A percentile compares a stretch with the other conserved stretches of the same genome.
Conservation (phyloP, 2,888 invertebrate genomes). For the Lymantria dispar region DNA sequence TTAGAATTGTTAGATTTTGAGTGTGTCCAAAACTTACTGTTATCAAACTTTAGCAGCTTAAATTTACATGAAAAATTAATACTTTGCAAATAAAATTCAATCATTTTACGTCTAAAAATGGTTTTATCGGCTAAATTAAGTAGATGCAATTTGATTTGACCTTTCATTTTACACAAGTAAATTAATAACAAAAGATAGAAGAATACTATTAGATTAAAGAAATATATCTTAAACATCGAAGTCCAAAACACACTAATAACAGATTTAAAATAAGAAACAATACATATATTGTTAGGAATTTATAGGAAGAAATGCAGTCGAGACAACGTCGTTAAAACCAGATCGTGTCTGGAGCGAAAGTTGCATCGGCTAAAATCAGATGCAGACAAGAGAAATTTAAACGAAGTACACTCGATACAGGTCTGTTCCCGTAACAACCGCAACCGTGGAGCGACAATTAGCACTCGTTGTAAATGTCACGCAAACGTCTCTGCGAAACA, state of each 20-base stretch:
- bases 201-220: background rate
- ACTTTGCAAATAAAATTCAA: too few relatives aligned
- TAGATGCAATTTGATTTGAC: too few relatives aligned
- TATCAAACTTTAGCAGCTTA: too few relatives aligned
- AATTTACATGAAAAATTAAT: too few relatives aligned
- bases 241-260: conserved; percentile 4
- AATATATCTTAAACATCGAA: background rate
- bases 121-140: too few relatives aligned
- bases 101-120: too few relatives aligned
- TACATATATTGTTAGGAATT: conserved; percentile 14
- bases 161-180: too few relatives aligned
- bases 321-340: conserved; percentile 50
- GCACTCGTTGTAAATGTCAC: conserved; percentile 70
- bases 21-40: too few relatives aligned
- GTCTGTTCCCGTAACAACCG: conserved; percentile 56
- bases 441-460: conserved; percentile 59
- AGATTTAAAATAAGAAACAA: conserved; percentile 1
- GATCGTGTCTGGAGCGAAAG: conserved; percentile 70
- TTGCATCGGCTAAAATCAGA: conserved; percentile 68
- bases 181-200: background rate
- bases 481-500: conserved; percentile 43
- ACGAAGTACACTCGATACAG: conserved; percentile 59
- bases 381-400: conserved; percentile 62
- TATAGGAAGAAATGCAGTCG: conserved; percentile 32
- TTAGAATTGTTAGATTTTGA: too few relatives aligned